Percentiles rank a stretch among this genome's conserved stretches.
Evolutionary conservation across 2,888 invertebrate species (phyloP).

Genomic region (Epirrita christyi): DNA sequence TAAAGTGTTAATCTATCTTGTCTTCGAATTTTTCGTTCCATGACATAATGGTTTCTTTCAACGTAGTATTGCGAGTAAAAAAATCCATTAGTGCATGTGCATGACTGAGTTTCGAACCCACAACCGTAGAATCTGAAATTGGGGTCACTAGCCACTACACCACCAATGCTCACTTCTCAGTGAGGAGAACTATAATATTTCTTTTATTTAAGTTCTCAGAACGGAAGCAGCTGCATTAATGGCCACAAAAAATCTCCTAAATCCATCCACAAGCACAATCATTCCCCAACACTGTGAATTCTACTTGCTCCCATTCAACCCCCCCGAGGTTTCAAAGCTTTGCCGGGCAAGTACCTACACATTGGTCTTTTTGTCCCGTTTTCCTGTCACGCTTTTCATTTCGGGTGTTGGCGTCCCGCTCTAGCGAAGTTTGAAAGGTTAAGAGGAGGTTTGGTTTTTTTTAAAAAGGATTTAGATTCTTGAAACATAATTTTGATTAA

Average conservation of each 20-base stretch:
- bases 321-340: constrained; percentile 55
- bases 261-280: constrained; percentile 29
- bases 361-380: constrained; percentile 70
- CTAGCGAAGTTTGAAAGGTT: constrained; percentile 27
- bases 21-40: too few relatives aligned
- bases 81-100: too few relatives aligned
- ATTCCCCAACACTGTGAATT: constrained; percentile 36
- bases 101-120: too few relatives aligned
- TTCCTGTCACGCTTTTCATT: constrained; percentile 73
- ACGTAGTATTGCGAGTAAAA: too few relatives aligned
- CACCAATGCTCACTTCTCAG: too few relatives aligned
- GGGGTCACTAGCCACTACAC: too few relatives aligned
- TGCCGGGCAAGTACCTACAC: constrained; percentile 56
- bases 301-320: constrained; percentile 48
- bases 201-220: constrained; percentile 21
- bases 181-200: background rate
- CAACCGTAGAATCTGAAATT: too few relatives aligned
- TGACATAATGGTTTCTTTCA: too few relatives aligned
- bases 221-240: constrained; percentile 30
- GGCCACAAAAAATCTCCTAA: constrained; percentile 33
- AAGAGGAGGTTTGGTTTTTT: constrained; percentile 13
- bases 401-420: constrained; percentile 60
- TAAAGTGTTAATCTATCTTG: too few relatives aligned
- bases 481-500: too few relatives aligned
- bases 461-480: too few relatives aligned